Base-by-base conservation (phyloP, 2,888 invertebrate genomes). In the Agrochola lota region DNA sequence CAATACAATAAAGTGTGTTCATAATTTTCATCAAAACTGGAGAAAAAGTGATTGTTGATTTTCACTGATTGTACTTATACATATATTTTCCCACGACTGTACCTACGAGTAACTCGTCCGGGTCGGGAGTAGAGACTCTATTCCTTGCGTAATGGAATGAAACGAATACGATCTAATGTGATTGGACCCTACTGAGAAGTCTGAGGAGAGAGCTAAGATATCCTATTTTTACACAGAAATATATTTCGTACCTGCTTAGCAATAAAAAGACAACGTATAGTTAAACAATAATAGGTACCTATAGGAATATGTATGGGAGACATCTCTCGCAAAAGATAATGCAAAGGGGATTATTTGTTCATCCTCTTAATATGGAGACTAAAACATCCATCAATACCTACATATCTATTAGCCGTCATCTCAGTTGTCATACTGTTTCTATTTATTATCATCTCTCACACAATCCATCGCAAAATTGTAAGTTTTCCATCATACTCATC, bases 61-160 rank as follows among this genome's bases (percentile, higher is more conserved):
- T 60, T 40, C 23, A 46, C 9, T 46, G 40, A 62, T 5, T 8
- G 6, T 63, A 30, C 30, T 30, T 30, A 1, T 20, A 26, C 17
- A n/a, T 40, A 43, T 74, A n/a, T 64, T 26, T 23, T 17, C 12
- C 7, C 1, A 17, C 7, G 52, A 59, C 26, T 66, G 66, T 81
- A 78, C 74, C 15, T 17, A 15, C n/a, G 26, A 75, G 43, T n/a
- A 75, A 30, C 57, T 43, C 64, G 17, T 20, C 6, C 8, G n/a
- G 74, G 52, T 15, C 26, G 49, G 35, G 52, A 46, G 69, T 15
- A 69, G 40, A 69, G 72, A 64, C 73, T 64, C 84, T 71, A 52
- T 82, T 82, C 60, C 46, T 66, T 80, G 43, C 59, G 84, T 85
- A 85, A 83, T 83, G 76, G 69, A 83, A 85, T 83, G 76, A 85